phyloP scores from a whole-genome alignment of 2,888 invertebrate genomes.

The Lasioglossum leucozonium region DNA sequence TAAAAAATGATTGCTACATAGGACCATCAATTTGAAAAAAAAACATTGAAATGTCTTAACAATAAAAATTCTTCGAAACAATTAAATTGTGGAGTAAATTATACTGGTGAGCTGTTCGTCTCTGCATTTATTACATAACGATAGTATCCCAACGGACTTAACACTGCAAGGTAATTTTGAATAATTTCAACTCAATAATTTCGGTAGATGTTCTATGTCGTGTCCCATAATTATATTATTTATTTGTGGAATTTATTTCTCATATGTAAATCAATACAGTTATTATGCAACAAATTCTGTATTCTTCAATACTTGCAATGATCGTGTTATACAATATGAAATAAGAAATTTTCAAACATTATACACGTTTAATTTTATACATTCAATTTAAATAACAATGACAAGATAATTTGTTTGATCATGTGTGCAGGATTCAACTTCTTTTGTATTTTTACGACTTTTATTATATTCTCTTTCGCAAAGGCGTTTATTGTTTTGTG shows the following conservation, averaged over 20 bases:
- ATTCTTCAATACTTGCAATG: background rate
- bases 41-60: background rate
- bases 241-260: background rate
- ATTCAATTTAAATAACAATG: background rate
- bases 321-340: background rate
- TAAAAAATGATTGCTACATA: background rate
- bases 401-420: background rate
- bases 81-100: too few relatives aligned
- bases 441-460: background rate
- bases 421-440: background rate
- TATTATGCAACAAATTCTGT: background rate
- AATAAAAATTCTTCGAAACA: background rate
- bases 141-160: too few relatives aligned
- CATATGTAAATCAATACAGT: background rate
- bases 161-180: too few relatives aligned
- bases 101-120: background rate
- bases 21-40: background rate
- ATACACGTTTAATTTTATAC: background rate
- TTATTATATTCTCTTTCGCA: background rate
- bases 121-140: background rate
- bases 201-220: background rate
- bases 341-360: background rate
- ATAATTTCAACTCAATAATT: too few relatives aligned
- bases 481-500: too few relatives aligned
- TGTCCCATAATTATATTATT: background rate